phyloP scores from a whole-genome alignment of 2,888 invertebrate species.

The Nineta flava region DNA sequence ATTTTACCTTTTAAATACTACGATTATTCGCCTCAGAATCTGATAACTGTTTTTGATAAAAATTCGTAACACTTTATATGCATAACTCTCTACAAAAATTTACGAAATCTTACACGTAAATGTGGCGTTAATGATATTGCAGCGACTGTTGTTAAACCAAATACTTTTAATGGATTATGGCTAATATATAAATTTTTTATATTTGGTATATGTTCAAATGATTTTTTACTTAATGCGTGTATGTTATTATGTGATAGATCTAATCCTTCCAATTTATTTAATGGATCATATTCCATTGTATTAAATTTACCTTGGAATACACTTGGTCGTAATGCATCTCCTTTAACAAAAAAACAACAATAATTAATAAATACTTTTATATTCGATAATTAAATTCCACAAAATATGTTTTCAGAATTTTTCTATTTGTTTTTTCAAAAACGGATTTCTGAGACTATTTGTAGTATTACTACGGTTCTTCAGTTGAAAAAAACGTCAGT shows the following conservation, averaged over 20 bases:
- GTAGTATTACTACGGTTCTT: no score
- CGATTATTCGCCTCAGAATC: no score
- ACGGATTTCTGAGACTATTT: no score
- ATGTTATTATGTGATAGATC: conserved; percentile 48
- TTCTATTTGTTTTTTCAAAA: no score
- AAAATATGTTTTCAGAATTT: conserved; percentile 4
- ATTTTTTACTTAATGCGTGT: conserved; percentile 38
- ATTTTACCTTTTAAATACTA: no score
- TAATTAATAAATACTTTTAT: background rate
- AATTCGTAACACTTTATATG: no score
- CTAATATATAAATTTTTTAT: conserved; percentile 41
- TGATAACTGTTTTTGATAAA: no score
- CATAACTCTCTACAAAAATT: background rate
- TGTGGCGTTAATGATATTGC: conserved; percentile 25
- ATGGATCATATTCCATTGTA: conserved; percentile 35
- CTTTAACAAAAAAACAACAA: conserved; percentile 20
- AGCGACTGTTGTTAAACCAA: conserved; percentile 38
- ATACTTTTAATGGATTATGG: conserved; percentile 40
- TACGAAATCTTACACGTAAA: background rate
- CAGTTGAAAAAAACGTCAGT: no score
- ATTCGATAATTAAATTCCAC: conserved; percentile 3
- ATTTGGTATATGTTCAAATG: conserved; percentile 48
- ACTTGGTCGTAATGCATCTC: conserved; percentile 42
- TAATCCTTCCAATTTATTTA: conserved; percentile 38
- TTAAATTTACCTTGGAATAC: conserved; percentile 50